A percentile compares a stretch with the other conserved stretches of the same genome.
Conservation (phyloP, 2,888 invertebrate species). For the Neoascia interrupta region DNA sequence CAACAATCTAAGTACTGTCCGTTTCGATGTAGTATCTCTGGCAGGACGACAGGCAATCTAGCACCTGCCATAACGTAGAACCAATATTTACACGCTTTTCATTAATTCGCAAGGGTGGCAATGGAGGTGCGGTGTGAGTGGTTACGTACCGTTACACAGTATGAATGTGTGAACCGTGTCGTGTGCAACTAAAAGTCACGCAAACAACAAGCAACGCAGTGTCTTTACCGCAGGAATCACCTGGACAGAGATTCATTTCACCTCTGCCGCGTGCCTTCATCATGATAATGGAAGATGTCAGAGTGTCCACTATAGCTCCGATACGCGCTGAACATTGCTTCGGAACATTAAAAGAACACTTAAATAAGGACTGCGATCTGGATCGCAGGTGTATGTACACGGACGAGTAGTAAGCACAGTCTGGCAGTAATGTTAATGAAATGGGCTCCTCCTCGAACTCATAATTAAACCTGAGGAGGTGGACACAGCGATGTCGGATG, state of each 20-base stretch:
- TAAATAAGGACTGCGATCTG: not conserved
- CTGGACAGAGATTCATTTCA: constrained; percentile 17
- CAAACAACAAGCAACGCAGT: constrained; percentile 36
- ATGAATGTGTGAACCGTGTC: constrained; percentile 19
- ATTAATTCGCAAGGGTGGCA: constrained; percentile 42
- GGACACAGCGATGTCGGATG: constrained; percentile 21
- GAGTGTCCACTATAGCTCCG: constrained; percentile 47
- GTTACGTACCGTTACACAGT: too few species aligned
- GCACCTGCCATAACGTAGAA: constrained; percentile 68
- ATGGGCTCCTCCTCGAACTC: constrained; percentile 48
- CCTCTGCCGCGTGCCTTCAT: not conserved
- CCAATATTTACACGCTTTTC: constrained; percentile 67
- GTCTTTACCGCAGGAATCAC: constrained; percentile 27
- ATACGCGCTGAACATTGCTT: constrained; percentile 33
- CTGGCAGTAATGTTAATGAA: constrained; percentile 40
- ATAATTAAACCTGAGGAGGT: constrained; percentile 51
- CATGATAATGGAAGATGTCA: constrained; percentile 5
- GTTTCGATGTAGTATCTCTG: constrained; percentile 27
- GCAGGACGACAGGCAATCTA: constrained; percentile 59
- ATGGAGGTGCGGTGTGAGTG: not conserved
- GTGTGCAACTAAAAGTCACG: constrained; percentile 60
- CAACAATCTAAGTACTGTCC: constrained; percentile 19
- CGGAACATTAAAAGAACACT: constrained; percentile 18
- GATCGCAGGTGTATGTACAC: not conserved
- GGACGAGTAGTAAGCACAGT: constrained; percentile 24